Evolutionary conservation across 2,797 vertebrate genomes (phyloP).

Genomic region (Peromyscus aztecus): DNA sequence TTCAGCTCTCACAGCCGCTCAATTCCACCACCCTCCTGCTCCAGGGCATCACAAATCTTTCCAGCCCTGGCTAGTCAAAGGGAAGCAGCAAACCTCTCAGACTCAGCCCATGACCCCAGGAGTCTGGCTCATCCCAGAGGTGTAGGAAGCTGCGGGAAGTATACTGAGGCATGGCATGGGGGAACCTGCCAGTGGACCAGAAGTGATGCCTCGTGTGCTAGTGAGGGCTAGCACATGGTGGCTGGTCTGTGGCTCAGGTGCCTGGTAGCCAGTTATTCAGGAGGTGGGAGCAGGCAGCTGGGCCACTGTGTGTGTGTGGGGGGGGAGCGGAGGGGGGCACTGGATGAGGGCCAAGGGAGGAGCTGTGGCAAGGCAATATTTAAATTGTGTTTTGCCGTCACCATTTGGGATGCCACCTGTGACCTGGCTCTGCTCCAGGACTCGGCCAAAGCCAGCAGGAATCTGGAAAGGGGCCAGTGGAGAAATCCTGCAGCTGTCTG

Average conservation of each 20-base stretch:
- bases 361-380: not conserved
- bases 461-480: not conserved
- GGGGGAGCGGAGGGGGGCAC: too few species aligned
- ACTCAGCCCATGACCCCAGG: not conserved
- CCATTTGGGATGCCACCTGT: not conserved
- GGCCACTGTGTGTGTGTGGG: not conserved
- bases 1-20: not conserved
- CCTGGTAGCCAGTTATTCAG: not conserved
- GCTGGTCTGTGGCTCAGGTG: not conserved
- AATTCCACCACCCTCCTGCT: not conserved
- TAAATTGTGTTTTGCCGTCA: not conserved
- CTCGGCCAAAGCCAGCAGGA: not conserved
- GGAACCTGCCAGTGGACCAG: too few species aligned
- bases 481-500: not conserved
- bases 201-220: not conserved
- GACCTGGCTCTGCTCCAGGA: not conserved
- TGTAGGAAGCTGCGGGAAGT: too few species aligned
- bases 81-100: not conserved
- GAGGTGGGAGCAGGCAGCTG: not conserved
- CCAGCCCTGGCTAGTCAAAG: constrained; percentile 52
- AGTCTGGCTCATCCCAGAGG: not conserved
- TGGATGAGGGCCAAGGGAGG: not conserved
- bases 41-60: not conserved
- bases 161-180: not conserved
- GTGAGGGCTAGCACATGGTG: not conserved